Base-by-base conservation (phyloP, 2,113 vertebrate genomes). In the Siniperca knerii region DNA sequence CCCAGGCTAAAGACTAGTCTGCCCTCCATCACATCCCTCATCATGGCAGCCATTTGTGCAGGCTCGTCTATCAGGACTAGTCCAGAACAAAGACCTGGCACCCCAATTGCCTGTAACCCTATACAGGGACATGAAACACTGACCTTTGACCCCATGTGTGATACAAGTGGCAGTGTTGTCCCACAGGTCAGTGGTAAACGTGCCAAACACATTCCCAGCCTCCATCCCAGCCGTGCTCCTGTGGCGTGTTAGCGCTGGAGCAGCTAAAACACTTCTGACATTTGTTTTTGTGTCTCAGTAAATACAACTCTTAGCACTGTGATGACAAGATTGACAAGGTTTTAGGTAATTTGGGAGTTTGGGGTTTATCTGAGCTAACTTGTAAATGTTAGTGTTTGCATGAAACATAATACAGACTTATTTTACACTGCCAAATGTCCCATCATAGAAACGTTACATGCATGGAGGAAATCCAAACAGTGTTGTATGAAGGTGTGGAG, bases 131-230 rank as follows among this genome's bases (percentile, higher is more conserved):
- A 87, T 89, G 90, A 92, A 90, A 88, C 55, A 2, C 64, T 85
- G 89, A 92, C 90, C 91, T 92, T 62, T 93, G 87, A 94, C 92
- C 91, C 78, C 61, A 67, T 18, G 44, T 90, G 90, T 77, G 83
- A 89, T 84, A 90, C 84, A 91, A 91, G 92, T 88, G 90, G 85
- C 90, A 9, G 86, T 65, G 82, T 81, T 93, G 94, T 94, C 86
- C 92, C 86, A 20, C 77, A 82, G 84, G 80, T 92, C 84, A 64
- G 71, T 54, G 42, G 79, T 72, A 86, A 89, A 92, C 42, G 60
- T 71, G 81, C 72, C 81, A 67, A 86, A 62, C 35, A 40, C 77
- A 79, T 77, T 82, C 82, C 87, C 65, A 18, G 74, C 37, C 70
- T 57, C 12, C 46, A 2, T 62, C 7, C 21, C 79, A 58, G 58